These are phyloP conservation scores for Sphenopsis melanotis DNA, from an alignment of 2,797 vertebrate species.

Conservation along the genomic window DNA sequence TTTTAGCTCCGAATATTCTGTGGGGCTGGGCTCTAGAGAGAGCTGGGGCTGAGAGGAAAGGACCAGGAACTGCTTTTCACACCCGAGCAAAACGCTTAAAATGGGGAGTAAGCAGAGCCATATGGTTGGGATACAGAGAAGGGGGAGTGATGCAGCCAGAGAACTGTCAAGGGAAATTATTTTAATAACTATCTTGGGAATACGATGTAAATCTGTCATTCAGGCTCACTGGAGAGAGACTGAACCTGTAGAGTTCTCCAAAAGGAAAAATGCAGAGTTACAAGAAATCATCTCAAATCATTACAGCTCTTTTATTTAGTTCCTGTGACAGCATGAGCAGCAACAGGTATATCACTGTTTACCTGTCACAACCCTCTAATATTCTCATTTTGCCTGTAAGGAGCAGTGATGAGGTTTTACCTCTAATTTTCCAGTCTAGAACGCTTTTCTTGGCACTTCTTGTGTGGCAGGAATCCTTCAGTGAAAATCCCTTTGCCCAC, in stretches of 20 bases:
- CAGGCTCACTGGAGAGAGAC: not conserved
- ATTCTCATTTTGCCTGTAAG: not conserved
- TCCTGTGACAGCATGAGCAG: not conserved
- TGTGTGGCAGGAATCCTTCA: not conserved
- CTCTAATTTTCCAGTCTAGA: not conserved
- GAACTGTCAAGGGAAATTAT: conserved; percentile 46
- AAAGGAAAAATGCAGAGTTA: not conserved
- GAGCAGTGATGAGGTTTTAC: not conserved
- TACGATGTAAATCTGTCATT: conserved; percentile 19
- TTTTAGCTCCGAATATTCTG: rapidly evolving
- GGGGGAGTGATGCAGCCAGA: conserved; percentile 16
- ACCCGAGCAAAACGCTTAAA: not conserved
- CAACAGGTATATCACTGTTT: not conserved
- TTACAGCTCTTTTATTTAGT: not conserved
- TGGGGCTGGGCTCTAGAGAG: not conserved
- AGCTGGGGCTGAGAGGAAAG: not conserved
- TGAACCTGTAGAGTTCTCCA: not conserved
- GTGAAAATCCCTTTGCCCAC: not conserved
- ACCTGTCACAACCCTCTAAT: not conserved
- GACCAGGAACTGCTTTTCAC: not conserved
- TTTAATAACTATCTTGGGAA: conserved; percentile 39
- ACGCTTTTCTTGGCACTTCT: not conserved
- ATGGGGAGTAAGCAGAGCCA: not conserved
- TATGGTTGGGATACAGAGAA: not conserved
- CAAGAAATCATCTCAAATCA: not conserved